Base-by-base conservation (phyloP, 2,113 vertebrate species). In the Hippoglossus stenolepis region DNA sequence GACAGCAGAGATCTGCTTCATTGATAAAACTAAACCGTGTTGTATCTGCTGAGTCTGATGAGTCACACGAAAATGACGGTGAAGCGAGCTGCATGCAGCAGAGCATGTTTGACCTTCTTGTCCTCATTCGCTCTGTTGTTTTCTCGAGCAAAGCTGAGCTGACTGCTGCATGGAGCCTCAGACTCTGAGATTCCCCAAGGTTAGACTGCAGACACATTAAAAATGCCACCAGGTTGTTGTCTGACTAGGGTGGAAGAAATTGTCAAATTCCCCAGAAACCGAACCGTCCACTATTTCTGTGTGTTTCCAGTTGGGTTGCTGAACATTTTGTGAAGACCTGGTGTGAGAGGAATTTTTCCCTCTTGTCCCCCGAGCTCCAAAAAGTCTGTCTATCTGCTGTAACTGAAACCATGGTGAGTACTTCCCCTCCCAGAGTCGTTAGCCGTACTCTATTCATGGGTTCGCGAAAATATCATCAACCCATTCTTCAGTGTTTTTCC, bases 271-370 rank as follows among this genome's bases (percentile, higher is more conserved):
- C 2, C 28, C 20, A 31, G 10, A 77, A 45, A 15, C 2, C 15
- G 5, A 59, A 24, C 28, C 57, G 24, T 49, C 11, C 3, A 4
- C 4, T 28, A n/a, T 13, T 2, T 45, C 1, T 76, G 21, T 79
- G 5, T 81, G 2, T 86, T 77, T 83, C 90, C 89, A 98, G 97
- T 80, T 99, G 96, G 96, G 92, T 97, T 74, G 93, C 93, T 87
- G 96, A 96, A 76, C 94, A 98, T 93, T 98, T 95, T 91, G 93
- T 95, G 90, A 98, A 95, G 83, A 96, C 96, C 82, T 97, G 97
- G 95, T 97, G 96, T 70, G 97, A 98, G 66, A 96, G 95, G 87
- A 97, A 94, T 85, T 98, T 99, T 92, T 95, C 96, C 82, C 94
- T 90, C 85, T 89, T 99, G 89, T 92, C 96, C 70, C 67, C 88